Percentiles rank a stretch among this genome's conserved stretches.
Evolutionary conservation across 2,888 invertebrate genomes (phyloP).

Genomic region (Furcula furcula): DNA sequence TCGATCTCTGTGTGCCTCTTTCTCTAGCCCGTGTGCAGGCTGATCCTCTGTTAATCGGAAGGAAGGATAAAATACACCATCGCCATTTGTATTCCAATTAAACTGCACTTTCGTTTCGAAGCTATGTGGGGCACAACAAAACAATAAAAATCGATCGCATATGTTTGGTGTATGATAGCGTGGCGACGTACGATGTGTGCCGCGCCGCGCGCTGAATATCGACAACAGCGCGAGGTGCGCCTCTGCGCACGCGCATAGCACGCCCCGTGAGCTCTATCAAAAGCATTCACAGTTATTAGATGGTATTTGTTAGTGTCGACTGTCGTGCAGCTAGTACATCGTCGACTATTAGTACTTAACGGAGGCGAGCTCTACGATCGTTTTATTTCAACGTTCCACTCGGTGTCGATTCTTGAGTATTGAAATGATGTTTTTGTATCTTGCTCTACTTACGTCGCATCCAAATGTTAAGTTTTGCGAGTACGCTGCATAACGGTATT

Average conservation of each 20-base stretch:
- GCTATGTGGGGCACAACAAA: constrained; percentile 22
- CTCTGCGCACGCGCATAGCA: constrained; percentile 12
- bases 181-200: constrained; percentile 27
- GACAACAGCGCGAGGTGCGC: constrained; percentile 5
- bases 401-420: background rate
- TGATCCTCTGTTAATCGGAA: too few relatives aligned
- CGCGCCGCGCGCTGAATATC: constrained; percentile 36
- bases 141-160: constrained; percentile 26
- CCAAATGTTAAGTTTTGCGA: constrained; percentile 3
- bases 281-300: background rate
- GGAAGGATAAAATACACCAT: background rate
- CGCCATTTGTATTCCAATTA: background rate
- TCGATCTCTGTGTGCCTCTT: constrained; percentile 6
- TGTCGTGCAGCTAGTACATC: background rate
- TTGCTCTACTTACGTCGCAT: constrained; percentile 1
- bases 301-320: background rate
- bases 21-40: too few relatives aligned
- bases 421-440: background rate
- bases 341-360: background rate
- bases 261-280: constrained; percentile 1
- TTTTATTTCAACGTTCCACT: background rate
- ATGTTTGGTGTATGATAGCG: constrained; percentile 12
- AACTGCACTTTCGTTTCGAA: constrained; percentile 10
- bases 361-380: background rate
- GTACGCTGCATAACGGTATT: constrained; percentile 27